Evolutionary conservation across 2,888 invertebrate genomes (phyloP).

Genomic region (Athalia cordata): DNA sequence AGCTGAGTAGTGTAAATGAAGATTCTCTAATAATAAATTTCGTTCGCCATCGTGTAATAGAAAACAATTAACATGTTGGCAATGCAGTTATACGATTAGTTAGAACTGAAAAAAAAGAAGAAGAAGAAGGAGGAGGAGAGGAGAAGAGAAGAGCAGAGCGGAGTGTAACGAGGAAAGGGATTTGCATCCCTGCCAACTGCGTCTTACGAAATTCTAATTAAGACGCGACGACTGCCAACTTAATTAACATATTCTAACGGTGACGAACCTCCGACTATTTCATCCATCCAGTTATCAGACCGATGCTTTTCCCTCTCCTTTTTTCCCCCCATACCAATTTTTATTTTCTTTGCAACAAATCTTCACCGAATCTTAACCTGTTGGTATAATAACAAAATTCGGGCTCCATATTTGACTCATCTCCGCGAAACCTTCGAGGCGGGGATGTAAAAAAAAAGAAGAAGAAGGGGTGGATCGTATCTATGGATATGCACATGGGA

Average conservation of each 20-base stretch:
- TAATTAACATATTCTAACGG: conserved; percentile 53
- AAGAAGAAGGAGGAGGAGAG: conserved; percentile 44
- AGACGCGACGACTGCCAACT: conserved; percentile 50
- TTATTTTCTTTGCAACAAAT: neutral
- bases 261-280: conserved; percentile 39
- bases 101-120: conserved; percentile 43
- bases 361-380: neutral
- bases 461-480: neutral
- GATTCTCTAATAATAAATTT: neutral
- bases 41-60: neutral
- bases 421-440: neutral
- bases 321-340: no score
- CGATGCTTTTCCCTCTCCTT: conserved; percentile 39
- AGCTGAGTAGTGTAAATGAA: no score
- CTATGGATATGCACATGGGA: neutral
- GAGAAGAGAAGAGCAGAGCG: conserved; percentile 11
- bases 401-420: neutral
- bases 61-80: conserved; percentile 39
- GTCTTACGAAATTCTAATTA: conserved; percentile 38
- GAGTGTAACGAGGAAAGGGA: conserved; percentile 29
- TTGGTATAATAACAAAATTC: no score
- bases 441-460: neutral
- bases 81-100: conserved; percentile 24
- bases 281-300: conserved; percentile 29
- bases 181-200: conserved; percentile 35